phyloP scores from a whole-genome alignment of 2,888 invertebrate genomes.

The Phaonia tiefii region DNA sequence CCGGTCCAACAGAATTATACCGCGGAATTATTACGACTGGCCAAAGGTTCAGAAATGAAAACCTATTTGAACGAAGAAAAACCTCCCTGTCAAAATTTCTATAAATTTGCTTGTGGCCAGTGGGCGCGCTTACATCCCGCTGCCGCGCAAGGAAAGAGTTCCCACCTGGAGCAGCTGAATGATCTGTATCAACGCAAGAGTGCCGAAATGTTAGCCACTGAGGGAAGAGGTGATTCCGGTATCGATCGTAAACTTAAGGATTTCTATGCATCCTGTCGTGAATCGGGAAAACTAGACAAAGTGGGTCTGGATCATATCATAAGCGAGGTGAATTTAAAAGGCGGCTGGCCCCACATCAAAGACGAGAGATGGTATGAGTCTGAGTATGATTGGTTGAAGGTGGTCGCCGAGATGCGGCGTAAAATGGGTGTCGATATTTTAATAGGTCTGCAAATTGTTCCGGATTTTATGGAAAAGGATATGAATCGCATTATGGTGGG shows the following conservation, averaged over 20 bases:
- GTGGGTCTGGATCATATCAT: conserved; percentile 70
- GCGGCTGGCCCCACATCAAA: conserved; percentile 77
- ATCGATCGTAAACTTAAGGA: conserved; percentile 74
- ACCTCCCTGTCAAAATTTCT: conserved; percentile 75
- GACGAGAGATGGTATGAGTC: conserved; percentile 74
- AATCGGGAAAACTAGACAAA: conserved; percentile 68
- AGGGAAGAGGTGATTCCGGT: conserved; percentile 68
- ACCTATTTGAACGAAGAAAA: conserved; percentile 73
- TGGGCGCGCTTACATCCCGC: conserved; percentile 75
- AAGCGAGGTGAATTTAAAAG: conserved; percentile 72
- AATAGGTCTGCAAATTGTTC: conserved; percentile 75
- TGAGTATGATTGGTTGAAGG: conserved; percentile 76
- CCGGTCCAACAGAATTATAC: conserved; percentile 73
- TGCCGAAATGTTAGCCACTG: conserved; percentile 72
- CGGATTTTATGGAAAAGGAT: conserved; percentile 74
- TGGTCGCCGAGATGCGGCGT: conserved; percentile 74
- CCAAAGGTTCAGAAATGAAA: conserved; percentile 76
- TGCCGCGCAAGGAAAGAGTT: conserved; percentile 69
- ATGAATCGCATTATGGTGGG: conserved; percentile 76
- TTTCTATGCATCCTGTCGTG: conserved; percentile 75
- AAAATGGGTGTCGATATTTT: conserved; percentile 76
- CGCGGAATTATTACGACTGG: conserved; percentile 73
- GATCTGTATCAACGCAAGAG: conserved; percentile 75
- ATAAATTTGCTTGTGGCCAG: conserved; percentile 78
- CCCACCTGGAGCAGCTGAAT: conserved; percentile 74